Base-by-base conservation (phyloP, 2,113 vertebrate species). In the Trichomycterus rosablanca region DNA sequence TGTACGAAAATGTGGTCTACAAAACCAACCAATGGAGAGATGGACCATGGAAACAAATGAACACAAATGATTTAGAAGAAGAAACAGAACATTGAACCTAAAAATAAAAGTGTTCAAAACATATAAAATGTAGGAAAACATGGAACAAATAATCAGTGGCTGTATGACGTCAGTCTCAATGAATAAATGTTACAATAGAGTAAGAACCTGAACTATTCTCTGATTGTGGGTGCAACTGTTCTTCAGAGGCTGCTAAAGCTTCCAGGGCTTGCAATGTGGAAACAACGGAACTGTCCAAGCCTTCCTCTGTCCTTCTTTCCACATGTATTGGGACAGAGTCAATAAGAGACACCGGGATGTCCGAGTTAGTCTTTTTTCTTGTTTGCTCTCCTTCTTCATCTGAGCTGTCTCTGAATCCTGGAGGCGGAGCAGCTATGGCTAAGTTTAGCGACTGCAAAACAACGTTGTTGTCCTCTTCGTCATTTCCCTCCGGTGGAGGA, bases 171-270 rank as follows among this genome's bases (percentile, higher is more conserved):
- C 79, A 73, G 72, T 78, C 81, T 91, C 88, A 97, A 85, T 95
- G 92, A 82, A 98, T 97, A 85, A 98, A 98, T 0, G 93, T 96
- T 89, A 97, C 93, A 84, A 97, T 93, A 77, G 89, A 89, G 86
- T 93, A 97, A 92, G 93, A 95, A 98, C 96, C 96, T 98, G 95
- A 93, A 89, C 89, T 95, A 84, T 89, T 93, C 89, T 90, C 93
- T 54, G 90, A 91, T 82, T 95, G 93, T 10, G 78, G 80, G 10
- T 83, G 80, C 61, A 79, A 79, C 76, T 91, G 91, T 74, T 98
- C 95, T 81, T 97, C 93, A 51, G 96, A 97, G 50, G 91, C 92
- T 66, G 94, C 91, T 63, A 98, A 88, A 49, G 91, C 91, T 81
- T 96, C 92, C 11, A 98, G 85, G 15, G 93, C 91, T 80, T 94